Percentiles rank a stretch among this genome's conserved stretches.
phyloP scores from a whole-genome alignment of 1,140 invertebrate species.

The Laupala kohalensis region DNA sequence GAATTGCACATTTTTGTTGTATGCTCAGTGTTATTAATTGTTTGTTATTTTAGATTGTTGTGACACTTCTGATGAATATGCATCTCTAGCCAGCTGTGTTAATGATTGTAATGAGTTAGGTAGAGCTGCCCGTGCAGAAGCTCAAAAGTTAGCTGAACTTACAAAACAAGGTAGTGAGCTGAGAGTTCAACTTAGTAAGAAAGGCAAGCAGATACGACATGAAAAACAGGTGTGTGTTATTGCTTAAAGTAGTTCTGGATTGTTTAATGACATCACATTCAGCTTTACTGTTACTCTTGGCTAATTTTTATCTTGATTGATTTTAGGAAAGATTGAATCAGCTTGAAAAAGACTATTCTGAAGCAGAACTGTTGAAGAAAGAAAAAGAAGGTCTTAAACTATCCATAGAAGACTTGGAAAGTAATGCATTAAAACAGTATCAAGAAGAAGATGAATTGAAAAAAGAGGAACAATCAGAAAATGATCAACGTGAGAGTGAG shows the following conservation, averaged over 20 bases:
- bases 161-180: slow-evolving; percentile 64
- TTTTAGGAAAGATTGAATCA: slow-evolving; percentile 43
- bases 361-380: slow-evolving; percentile 52
- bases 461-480: slow-evolving; percentile 42
- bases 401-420: slow-evolving; percentile 57
- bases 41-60: slow-evolving; percentile 68
- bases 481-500: slow-evolving; percentile 33
- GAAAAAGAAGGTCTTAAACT: slow-evolving; percentile 63
- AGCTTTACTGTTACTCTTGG: not conserved
- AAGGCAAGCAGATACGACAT: slow-evolving; percentile 58
- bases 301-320: slow-evolving; percentile 12
- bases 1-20: not conserved
- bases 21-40: not conserved
- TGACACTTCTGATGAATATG: slow-evolving; percentile 88
- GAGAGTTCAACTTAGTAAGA: slow-evolving; percentile 56
- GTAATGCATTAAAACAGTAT: slow-evolving; percentile 61
- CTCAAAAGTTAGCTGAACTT: slow-evolving; percentile 54
- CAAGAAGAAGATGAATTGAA: slow-evolving; percentile 51
- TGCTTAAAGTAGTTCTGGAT: not conserved
- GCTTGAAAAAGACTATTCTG: slow-evolving; percentile 53
- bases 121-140: slow-evolving; percentile 57
- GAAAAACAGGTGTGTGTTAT: slow-evolving; percentile 36
- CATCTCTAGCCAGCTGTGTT: slow-evolving; percentile 43
- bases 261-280: not conserved
- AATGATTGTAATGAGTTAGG: slow-evolving; percentile 79